Base-by-base conservation (phyloP, 2,113 vertebrate species). In the Phodopus roborovskii region DNA sequence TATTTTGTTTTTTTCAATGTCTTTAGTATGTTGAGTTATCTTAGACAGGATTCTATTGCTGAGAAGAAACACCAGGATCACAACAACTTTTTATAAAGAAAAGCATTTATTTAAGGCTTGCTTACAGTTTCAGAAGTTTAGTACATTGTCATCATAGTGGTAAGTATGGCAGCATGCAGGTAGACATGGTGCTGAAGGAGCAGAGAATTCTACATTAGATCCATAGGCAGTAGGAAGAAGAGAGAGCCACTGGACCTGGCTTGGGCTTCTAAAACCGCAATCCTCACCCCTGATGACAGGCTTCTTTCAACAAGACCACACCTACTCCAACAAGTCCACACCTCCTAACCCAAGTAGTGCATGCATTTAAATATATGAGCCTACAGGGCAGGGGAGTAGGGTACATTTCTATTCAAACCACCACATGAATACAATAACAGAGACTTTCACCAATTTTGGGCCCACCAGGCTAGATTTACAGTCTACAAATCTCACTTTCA, bases 391-490 rank as follows among this genome's bases (percentile, higher is more conserved):
- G 36, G 36, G 70, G 36, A 71, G 70, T 7, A 7, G 24, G 6
- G 4, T 17, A 6, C 22, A 19, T 42, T 83, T 62, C n/a, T 83
- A 42, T 42, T 42, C 36, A 83, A 83, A 83, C 15, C 15, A 42
- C 7, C n/a, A 28, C 13, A 48, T 97, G 97, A 98, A 95, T 95
- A 91, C 15, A 71, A 91, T 97, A 96, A 98, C 90, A 98, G 91
- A 96, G 50, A 92, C 33, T 96, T 93, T 90, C 56, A 26, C 28
- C 82, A 92, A 84, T 83, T 93, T 92, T 10, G 26, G 87, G 75
- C 91, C 89, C 84, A 86, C 81, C 92, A 86, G 89, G 16, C 26
- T 50, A 66, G 30, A 45, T 64, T 48, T 62, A 48, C 1, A 36
- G 12, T 3, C 64, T 79, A 48, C 7, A 77, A 11, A 85, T 62